phyloP scores from a whole-genome alignment of 2,888 invertebrate species.

The Hypolimnas misippus region DNA sequence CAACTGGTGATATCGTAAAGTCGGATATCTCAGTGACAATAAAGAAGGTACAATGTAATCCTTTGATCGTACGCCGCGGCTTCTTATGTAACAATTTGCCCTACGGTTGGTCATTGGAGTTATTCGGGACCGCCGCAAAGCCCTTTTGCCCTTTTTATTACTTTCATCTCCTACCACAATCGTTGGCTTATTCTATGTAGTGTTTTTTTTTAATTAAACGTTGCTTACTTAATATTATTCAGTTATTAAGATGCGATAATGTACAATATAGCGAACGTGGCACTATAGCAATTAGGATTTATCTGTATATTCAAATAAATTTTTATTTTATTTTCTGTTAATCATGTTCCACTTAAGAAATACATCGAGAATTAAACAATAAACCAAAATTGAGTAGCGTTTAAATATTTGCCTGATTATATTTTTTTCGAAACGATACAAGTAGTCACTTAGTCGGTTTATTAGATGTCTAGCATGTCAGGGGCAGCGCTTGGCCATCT shows the following conservation, averaged over 20 bases:
- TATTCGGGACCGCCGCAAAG: conserved; percentile 38
- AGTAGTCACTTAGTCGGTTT: conserved; percentile 1
- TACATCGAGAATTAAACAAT: too few relatives aligned
- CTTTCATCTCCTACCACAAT: conserved; percentile 36
- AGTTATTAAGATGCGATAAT: not conserved
- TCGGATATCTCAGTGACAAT: conserved; percentile 36
- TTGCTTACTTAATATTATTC: not conserved
- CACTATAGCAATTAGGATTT: too few relatives aligned
- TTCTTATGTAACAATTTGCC: conserved; percentile 48
- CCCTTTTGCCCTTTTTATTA: conserved; percentile 39
- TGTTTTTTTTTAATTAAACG: conserved; percentile 12
- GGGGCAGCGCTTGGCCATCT: conserved; percentile 60
- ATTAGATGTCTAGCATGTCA: conserved; percentile 51
- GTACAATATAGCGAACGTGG: too few relatives aligned
- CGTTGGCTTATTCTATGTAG: conserved; percentile 6
- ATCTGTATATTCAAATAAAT: too few relatives aligned
- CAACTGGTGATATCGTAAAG: conserved; percentile 42
- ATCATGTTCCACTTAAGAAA: too few relatives aligned
- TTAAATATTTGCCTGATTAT: too few relatives aligned
- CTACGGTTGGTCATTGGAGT: conserved; percentile 40
- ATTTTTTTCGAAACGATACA: too few relatives aligned
- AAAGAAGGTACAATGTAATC: conserved; percentile 46
- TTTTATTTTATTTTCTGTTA: too few relatives aligned
- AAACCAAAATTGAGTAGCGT: too few relatives aligned
- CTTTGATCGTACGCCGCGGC: conserved; percentile 48